Base-by-base conservation (phyloP, 1,140 invertebrate genomes). In the Antheraea pernyi region DNA sequence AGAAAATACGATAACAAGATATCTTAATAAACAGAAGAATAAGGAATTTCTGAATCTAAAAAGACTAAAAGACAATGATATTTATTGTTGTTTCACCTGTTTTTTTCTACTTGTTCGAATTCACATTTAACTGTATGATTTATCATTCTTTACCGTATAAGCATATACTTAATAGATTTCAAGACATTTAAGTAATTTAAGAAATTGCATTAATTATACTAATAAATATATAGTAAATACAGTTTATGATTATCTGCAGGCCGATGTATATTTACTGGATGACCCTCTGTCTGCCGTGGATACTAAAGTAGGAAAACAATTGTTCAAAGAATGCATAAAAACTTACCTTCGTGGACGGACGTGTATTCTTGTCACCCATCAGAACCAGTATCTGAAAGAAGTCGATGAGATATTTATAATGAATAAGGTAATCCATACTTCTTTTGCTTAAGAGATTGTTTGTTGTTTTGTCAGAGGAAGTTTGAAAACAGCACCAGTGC, bases 251-350 rank as follows among this genome's bases (percentile, higher is more conserved):
- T 48, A 53, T 13, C 4, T 53, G 30, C 65, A 97, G 77, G 95
- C 96, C 0, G 97, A 98, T 78, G 94, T 98, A 58, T 97, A 97
- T 77, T 84, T 98, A 0, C 85, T 98, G 18, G 97, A 98, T 78
- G 97, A 98, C 86, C 97, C 97, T 3, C 88, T 98, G 0, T 97
- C 96, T 63, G 97, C 97, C 1, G 96, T 97, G 3, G 96, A 96
- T 74, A 94, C 95, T 0, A 95, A 96, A 58, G 96, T 97, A 0
- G 95, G 95, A 5, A 95, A 95, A 62, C 95, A 96, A 72, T 83
- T 96, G 22, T 96, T 96, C 68, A 94, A 96, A 48, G 94, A 95
- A 65, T 96, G 95, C 71, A 94, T 96, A 46, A 93, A 93, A 68
- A 95, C 94, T 3, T 95, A 95, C 78, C 88, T 98, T 42, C 73